Base-by-base conservation (phyloP, 2,113 vertebrate species). In the Mus spicilegus region DNA sequence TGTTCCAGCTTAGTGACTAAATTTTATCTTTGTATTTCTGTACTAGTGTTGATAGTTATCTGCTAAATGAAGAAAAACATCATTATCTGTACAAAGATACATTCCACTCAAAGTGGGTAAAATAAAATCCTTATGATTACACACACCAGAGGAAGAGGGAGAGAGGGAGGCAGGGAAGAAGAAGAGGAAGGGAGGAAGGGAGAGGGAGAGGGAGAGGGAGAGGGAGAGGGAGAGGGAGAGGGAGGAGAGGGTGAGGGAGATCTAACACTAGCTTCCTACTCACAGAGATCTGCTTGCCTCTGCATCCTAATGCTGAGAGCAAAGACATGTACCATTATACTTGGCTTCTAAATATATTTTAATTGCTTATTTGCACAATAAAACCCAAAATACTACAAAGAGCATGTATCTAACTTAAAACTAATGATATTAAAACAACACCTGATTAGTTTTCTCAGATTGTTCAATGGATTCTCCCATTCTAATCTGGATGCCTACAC, bases 351-450 rank as follows among this genome's bases (percentile, higher is more conserved):
- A 67, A 69, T 86, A 36, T 69, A 67, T 90, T 87, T 69, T 1
- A 77, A 96, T 51, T 88, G 54, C 33, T 93, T 94, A 84, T 90
- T 91, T 84, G 81, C n/a, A 91, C 49, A 80, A 95, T n/a, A 92
- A 94, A 89, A 39, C 54, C 81, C 26, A 30, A 91, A 89, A 39
- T 42, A 42, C 36, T 63, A 51, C 77, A 87, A 33, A 88, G 87
- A 96, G 89, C 19, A 42, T 30, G 36, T 87, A 81, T 90, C 69
- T 93, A 75, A 54, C 51, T 94, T 76, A 90, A 12, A 58, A 39
- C 80, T 91, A 85, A 0, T 67, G 39, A 30, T 89, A 72, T 75
- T 86, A 85, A 77, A 90, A 28, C 9, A 92, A 19, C 54, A 72
- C 51, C 19, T 76, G 67, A 56, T 22, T 92, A 80, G 56, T 54